Conservation (phyloP, 1,140 invertebrate genomes). For the Drosophila navojoa region DNA sequence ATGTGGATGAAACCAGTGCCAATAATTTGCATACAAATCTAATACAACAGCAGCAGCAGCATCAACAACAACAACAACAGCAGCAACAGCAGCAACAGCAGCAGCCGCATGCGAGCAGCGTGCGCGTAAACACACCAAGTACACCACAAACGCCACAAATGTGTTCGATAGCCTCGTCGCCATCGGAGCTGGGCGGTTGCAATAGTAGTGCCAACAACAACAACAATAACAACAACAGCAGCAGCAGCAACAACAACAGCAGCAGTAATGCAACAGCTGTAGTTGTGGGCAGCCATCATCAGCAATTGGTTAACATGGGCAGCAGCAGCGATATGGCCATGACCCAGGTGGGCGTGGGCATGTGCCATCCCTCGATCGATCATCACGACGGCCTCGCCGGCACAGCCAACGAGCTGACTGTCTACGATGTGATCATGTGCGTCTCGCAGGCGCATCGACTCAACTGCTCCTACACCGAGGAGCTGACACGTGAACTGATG, state of each 20-base stretch:
- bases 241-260: slow-evolving; percentile 68
- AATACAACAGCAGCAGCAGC: slow-evolving; percentile 53
- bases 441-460: slow-evolving; percentile 95
- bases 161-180: slow-evolving; percentile 84
- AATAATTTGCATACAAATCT: slow-evolving; percentile 60
- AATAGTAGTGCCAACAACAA: slow-evolving; percentile 74
- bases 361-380: slow-evolving; percentile 50
- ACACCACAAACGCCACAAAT: slow-evolving; percentile 84
- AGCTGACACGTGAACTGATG: slow-evolving; percentile 90
- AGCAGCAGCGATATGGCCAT: slow-evolving; percentile 57
- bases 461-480: slow-evolving; percentile 95
- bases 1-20: slow-evolving; percentile 65
- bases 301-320: slow-evolving; percentile 54
- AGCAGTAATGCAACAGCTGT: slow-evolving; percentile 74
- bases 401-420: slow-evolving; percentile 85
- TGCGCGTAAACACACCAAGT: slow-evolving; percentile 80
- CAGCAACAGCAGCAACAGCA: slow-evolving; percentile 68
- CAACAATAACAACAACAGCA: slow-evolving; percentile 43
- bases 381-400: slow-evolving; percentile 64
- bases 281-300: slow-evolving; percentile 62
- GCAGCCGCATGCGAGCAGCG: slow-evolving; percentile 67
- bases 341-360: slow-evolving; percentile 69
- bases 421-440: slow-evolving; percentile 94
- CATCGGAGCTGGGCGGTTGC: slow-evolving; percentile 81
- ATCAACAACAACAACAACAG: slow-evolving; percentile 71